Evolutionary conservation across 2,113 vertebrate genomes (phyloP), one percentile per base, ranked within the genome.

Genomic region (Cebidichthys violaceus): DNA sequence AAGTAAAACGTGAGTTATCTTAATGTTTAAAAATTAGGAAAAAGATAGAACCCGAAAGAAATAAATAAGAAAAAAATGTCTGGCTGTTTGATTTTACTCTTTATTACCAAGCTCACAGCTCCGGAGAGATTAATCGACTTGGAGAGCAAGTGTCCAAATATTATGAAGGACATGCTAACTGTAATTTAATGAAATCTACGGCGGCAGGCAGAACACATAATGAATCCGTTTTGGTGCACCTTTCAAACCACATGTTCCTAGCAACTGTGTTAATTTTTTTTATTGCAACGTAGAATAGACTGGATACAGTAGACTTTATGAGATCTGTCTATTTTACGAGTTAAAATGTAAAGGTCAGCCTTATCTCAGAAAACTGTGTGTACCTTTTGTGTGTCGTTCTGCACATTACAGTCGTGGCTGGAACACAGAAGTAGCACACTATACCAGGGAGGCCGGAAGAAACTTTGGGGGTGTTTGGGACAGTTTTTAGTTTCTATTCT

Each of bases 81-180:
- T 79, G 65, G 61, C 72, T 82, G 78, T 88, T 85, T 83, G 73
- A 86, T 82, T 86, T 81, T 35, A 70, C 84, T 92, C 89, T 92
- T 90, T 93, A 88, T 90, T 83, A 86, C 92, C 84, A 79, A 27
- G 67, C 82, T 72, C 35, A 29, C 66, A 41, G 81, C 75, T 77
- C 75, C 54, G 2, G 72, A 81, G 75, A 90, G 89, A 92, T 88
- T 82, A 83, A 93, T 92, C 43, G 9, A 60, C 80, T 88, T 90
- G 82, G 79, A 85, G 82, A 88, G 86, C 77, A 86, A 90, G 72
- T 90, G 85, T 94, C 90, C 88, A 91, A 91, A 94, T 92, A 86
- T 90, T 91, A 90, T 84, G 84, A 90, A 72, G 67, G 74, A 76
- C 87, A 87, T 54, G 78, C 60, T 88, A 86, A 88, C 75, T 70